Evolutionary conservation across 2,113 vertebrate genomes (phyloP), one percentile per base, ranked within the genome.

Genomic region (Pelusios castaneus): DNA sequence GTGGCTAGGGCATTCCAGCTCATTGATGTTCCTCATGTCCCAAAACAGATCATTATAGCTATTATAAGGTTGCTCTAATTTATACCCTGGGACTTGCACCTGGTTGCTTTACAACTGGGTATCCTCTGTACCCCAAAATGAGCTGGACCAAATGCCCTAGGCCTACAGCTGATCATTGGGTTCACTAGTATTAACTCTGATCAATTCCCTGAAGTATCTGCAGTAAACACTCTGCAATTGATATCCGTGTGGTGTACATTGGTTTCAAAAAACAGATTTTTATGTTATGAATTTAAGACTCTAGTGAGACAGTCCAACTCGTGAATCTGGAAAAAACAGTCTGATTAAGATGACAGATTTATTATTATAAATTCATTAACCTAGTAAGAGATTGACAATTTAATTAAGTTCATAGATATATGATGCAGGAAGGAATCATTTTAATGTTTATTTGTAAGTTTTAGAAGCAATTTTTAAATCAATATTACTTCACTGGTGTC

Each of bases 381-480:
- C 58, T 85, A 87, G 16, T 86, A 91, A 55, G 85, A 70, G 8
- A 55, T 41, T 87, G 77, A 85, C 24, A 67, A 10, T 95, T 94
- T 73, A 4, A 78, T 4, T 12, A 89, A 55, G 76, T 7, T 79
- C 2, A 80, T 2, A 84, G 41, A 93, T 70, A 10, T 86, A 77
- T 84, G 12, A 67, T 83, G 80, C 94, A 96, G 85, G 82, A 0
- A 2, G 24, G 49, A 88, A 93, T 85, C 17, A 10, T 47, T 95
- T 43, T 63, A 85, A 85, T 80, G 14, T 81, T 22, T 91, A 67
- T 51, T 95, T 91, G 47, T 45, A 89, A 67, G 93, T 95, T 83
- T 93, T 60, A 93, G 16, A 93, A 89, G 84, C 90, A 91, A 82
- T 56, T 49, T 63, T 0, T 16, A 75, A 94, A 58, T 84, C 88